Evolutionary conservation across 2,113 vertebrate genomes (phyloP), one percentile per base, ranked within the genome.

Genomic region (Sinosuthora webbiana): DNA sequence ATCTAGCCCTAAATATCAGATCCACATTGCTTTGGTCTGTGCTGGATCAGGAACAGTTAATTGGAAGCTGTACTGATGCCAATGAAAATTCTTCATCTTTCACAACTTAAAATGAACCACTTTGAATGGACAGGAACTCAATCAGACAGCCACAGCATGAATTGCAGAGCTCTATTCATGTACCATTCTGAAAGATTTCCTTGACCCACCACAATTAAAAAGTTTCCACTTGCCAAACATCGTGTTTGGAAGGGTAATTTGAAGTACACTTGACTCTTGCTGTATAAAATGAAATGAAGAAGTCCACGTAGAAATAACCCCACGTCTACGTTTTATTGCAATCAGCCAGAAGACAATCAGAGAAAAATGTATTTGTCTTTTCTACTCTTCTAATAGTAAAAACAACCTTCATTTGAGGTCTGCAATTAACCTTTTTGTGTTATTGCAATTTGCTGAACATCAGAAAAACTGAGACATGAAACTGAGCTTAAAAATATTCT

Each of bases 391-490:
- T 68, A 89, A 83, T 77, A 35, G 57, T 49, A 86, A 81, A 74
- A 73, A 2, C 28, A 62, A n/a, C 55, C 50, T 83, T 81, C 59
- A 37, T 92, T 65, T 94, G 74, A 83, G 82, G 57, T 27, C n/a
- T 69, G 42, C 37, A 76, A 79, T 89, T 97, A 91, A 94, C 85
- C 85, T 94, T 90, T 87, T 33, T 20, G 17, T 83, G 78, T 57
- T 90, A 53, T 22, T 75, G 59, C 60, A 65, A 89, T 93, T 82
- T 49, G 49, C 83, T 95, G 83, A 55, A 81, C 87, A 53, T 55
- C 69, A 60, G 67, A 95, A 83, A 88, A 73, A n/a, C 16, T 35
- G 68, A 86, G 86, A 71, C 25, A 64, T 15, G 52, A 83, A 88
- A 44, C 30, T 13, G 45, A 85, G 55, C 39, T 87, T 55, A 31